A percentile compares a stretch with the other conserved stretches of the same genome.
Evolutionary conservation across 1,140 invertebrate genomes (phyloP).

Genomic region (Drosophila lacteicornis): DNA sequence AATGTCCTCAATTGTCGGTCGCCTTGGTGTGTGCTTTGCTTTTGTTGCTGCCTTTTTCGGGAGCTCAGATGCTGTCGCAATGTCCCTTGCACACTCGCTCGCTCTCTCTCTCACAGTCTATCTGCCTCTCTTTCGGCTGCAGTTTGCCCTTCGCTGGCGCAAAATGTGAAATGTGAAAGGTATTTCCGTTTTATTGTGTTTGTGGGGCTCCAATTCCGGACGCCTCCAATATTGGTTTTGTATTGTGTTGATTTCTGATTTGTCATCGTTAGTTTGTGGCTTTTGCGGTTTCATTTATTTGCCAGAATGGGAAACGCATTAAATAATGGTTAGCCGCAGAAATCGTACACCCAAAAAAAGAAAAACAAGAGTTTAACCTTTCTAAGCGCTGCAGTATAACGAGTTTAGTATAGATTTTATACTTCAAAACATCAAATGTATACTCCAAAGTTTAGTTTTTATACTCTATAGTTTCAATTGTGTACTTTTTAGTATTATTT

Average conservation of each 20-base stretch:
- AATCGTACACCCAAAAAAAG: neutral
- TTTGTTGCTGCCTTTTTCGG: conserved; percentile 59
- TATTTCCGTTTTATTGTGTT: conserved; percentile 64
- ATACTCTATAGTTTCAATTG: no score
- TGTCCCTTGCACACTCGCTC: conserved; percentile 57
- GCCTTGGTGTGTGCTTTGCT: conserved; percentile 61
- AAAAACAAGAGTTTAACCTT: no score
- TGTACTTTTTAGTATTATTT: no score
- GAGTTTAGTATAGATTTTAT: no score
- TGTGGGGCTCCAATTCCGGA: conserved; percentile 35
- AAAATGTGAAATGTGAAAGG: conserved; percentile 69
- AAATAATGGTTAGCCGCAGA: conserved; percentile 22
- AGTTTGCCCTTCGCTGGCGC: conserved; percentile 59
- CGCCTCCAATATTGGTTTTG: conserved; percentile 52
- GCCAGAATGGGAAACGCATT: conserved; percentile 27
- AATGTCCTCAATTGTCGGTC: conserved; percentile 78
- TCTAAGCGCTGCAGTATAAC: no score
- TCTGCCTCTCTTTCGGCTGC: conserved; percentile 17
- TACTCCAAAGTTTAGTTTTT: no score
- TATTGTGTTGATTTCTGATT: conserved; percentile 42
- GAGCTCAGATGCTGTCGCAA: conserved; percentile 66
- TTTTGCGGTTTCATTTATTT: conserved; percentile 19
- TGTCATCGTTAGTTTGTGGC: conserved; percentile 42
- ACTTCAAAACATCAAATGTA: no score
- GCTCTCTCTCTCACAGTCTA: conserved; percentile 5